Evolutionary conservation across 2,113 vertebrate genomes (phyloP), one percentile per base, ranked within the genome.

Genomic region (Phylloscopus trochiloides): DNA sequence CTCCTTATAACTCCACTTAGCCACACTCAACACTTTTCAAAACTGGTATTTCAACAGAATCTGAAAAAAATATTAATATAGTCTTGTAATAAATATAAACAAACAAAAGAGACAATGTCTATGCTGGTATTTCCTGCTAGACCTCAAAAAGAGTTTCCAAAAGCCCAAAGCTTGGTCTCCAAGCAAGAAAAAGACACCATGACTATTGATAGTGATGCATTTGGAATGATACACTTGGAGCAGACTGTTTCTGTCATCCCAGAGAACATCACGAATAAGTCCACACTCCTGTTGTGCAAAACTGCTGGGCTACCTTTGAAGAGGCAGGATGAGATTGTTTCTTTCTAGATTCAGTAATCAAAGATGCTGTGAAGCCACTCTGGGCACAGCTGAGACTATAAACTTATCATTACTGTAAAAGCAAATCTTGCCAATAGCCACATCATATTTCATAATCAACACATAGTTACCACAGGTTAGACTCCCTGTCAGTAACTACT

Each of bases 51-150:
- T 87, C 22, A 71, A 62, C 7, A 71, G 42, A 70, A 77, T 67
- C 25, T 50, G 16, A 89, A 80, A 57, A 61, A 6, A 0, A 25
- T 75, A 51, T 12, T 32, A 62, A 51, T 51, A 63, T n/a, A 51
- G 48, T 59, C 19, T 52, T 74, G 9, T 17, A 66, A 86, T 29
- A 54, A 61, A 48, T n/a, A 71, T 26, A 88, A 66, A 86, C 17
- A 1, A 82, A 45, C 0, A 50, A 65, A 73, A 45, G 19, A 86
- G 3, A 6, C 2, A 0, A 6, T 3, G 0, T 38, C n/a, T 78
- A 17, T 52, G 84, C 21, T n/a, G 7, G 16, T 43, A 32, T 70
- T 89, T 40, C 31, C 38, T 66, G 28, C 18, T 70, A 40, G 9
- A 2, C 16, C 9, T 32, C n/a, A n/a, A 24, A 34, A 73, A 29